Evolutionary conservation across 1,140 invertebrate genomes (phyloP).

Genomic region (Trichogramma pretiosum): DNA sequence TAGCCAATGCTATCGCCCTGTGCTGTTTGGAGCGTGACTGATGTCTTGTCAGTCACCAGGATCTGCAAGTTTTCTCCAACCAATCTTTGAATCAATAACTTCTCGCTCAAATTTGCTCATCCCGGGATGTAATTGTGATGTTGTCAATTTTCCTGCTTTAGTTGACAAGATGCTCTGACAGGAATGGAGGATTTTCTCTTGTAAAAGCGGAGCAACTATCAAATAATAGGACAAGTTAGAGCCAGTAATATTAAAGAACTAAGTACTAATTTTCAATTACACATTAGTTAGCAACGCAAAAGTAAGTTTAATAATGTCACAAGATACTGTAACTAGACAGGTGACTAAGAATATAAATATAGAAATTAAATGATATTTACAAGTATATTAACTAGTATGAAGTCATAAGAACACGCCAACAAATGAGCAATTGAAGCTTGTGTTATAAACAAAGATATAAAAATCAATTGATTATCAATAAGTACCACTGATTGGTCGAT

Average conservation of each 20-base stretch:
- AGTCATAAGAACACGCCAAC: too few species aligned
- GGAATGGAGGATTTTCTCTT: conserved; percentile 5
- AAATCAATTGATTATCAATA: background rate
- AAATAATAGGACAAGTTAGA: background rate
- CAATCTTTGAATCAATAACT: conserved; percentile 36
- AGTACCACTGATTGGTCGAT: conserved; percentile 8
- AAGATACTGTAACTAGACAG: background rate
- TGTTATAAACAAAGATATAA: background rate
- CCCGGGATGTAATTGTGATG: conserved; percentile 26
- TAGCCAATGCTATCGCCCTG: conserved; percentile 41
- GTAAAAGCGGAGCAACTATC: conserved; percentile 9
- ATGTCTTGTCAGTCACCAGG: conserved; percentile 45
- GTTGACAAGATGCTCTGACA: conserved; percentile 4
- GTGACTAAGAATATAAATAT: conserved; percentile 6
- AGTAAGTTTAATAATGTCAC: background rate
- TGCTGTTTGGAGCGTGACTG: conserved; percentile 24
- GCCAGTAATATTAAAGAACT: background rate
- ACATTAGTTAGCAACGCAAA: background rate
- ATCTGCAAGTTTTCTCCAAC: conserved; percentile 43
- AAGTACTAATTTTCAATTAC: background rate
- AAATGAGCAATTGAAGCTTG: too few species aligned
- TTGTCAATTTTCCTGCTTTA: conserved; percentile 7
- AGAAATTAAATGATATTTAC: background rate
- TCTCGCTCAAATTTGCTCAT: conserved; percentile 39
- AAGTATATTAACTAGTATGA: too few species aligned